Percentiles rank a stretch among this genome's conserved stretches.
Conservation (phyloP, 2,888 invertebrate species). For the Machimus rusticus region DNA sequence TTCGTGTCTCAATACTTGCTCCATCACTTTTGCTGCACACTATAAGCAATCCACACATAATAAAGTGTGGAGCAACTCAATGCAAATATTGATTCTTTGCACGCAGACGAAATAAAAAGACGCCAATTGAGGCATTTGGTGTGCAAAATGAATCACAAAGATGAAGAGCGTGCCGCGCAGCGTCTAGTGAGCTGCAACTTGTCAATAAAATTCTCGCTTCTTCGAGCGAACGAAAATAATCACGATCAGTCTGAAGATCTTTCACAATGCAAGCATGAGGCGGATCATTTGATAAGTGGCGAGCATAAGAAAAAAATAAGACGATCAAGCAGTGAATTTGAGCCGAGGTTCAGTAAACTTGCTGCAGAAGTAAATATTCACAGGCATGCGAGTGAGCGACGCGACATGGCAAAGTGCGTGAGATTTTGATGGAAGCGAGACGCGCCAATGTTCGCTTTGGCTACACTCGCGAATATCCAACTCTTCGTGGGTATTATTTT, state of each 20-base stretch:
- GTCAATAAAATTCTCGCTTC: background rate
- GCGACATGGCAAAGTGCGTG: background rate
- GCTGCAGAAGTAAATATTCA: background rate
- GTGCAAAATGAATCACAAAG: background rate
- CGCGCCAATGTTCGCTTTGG: background rate
- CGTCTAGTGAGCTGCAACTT: background rate
- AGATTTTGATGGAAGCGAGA: background rate
- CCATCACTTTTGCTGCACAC: background rate
- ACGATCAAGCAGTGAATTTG: background rate
- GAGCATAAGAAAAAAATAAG: background rate
- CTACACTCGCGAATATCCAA: background rate
- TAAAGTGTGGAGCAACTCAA: background rate
- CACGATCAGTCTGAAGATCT: background rate
- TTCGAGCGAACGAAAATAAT: background rate
- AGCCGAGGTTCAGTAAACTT: background rate
- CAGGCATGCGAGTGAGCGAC: background rate
- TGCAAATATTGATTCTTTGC: background rate
- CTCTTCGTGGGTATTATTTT: background rate
- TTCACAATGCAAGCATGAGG: background rate
- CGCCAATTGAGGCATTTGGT: background rate
- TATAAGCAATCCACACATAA: background rate
- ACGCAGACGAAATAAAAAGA: background rate
- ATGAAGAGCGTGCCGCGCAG: background rate
- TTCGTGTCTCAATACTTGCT: background rate
- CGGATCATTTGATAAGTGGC: background rate